phyloP scores from a whole-genome alignment of 2,113 vertebrate species.

The Caranx melampygus region DNA sequence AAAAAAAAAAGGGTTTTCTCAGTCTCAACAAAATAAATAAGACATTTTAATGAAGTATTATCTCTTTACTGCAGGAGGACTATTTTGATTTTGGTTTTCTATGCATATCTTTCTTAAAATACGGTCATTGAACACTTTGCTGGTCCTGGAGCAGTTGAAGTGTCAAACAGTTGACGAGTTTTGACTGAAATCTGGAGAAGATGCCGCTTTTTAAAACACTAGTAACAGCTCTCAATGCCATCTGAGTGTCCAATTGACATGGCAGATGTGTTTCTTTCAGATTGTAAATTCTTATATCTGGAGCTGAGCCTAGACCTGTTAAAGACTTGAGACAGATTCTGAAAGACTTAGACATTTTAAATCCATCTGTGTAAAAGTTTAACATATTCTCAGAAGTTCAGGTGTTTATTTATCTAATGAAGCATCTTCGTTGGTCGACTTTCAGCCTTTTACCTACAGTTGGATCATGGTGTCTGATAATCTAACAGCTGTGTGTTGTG shows the following conservation, averaged over 20 bases:
- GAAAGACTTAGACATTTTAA: not conserved
- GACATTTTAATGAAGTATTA: not conserved
- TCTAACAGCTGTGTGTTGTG: slow-evolving; percentile 6
- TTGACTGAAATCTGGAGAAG: too few relatives aligned
- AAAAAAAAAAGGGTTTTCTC: not conserved
- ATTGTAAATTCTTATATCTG: too few relatives aligned
- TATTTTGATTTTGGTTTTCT: not conserved
- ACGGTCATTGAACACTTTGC: not conserved
- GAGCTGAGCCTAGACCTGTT: too few relatives aligned
- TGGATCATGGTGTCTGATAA: not conserved
- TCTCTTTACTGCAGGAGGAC: not conserved
- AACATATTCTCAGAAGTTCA: not conserved
- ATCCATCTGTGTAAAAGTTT: not conserved
- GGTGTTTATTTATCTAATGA: not conserved
- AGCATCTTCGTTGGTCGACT: not conserved
- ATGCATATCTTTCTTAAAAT: not conserved
- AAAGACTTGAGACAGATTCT: not conserved
- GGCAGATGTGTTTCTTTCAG: too few relatives aligned
- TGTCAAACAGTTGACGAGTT: too few relatives aligned
- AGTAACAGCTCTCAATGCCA: too few relatives aligned
- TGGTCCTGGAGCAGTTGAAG: not conserved
- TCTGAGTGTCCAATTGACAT: too few relatives aligned
- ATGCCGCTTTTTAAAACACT: too few relatives aligned
- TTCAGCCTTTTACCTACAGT: not conserved
- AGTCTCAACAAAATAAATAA: not conserved